phyloP scores from a whole-genome alignment of 2,113 vertebrate genomes.

The Gobiocypris rarus region DNA sequence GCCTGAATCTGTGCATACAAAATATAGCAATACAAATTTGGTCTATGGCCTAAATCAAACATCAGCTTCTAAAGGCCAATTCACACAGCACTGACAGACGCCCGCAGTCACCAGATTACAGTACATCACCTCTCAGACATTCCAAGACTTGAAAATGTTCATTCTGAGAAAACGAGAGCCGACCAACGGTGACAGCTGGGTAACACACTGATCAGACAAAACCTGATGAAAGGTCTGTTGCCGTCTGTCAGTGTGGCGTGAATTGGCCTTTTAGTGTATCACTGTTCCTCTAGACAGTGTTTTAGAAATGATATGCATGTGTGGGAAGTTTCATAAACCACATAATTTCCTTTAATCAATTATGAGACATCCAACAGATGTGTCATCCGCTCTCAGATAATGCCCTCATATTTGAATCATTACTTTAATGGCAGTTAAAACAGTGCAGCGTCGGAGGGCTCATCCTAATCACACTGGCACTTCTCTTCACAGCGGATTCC shows the following conservation, averaged over 20 bases:
- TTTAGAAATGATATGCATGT: constrained; percentile 39
- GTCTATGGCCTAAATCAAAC: not conserved
- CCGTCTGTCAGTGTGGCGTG: too few species aligned
- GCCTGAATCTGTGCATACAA: not conserved
- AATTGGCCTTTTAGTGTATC: not conserved
- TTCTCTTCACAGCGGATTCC: not conserved
- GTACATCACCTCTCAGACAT: too few species aligned
- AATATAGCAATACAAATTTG: not conserved
- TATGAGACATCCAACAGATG: not conserved
- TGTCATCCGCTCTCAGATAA: constrained; percentile 30
- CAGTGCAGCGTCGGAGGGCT: not conserved
- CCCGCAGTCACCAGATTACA: too few species aligned
- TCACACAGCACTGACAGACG: too few species aligned
- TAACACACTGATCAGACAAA: too few species aligned
- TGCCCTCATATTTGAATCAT: constrained; percentile 27
- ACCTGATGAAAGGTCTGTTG: too few species aligned
- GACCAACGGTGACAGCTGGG: too few species aligned
- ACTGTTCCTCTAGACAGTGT: constrained; percentile 2
- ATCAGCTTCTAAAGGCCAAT: not conserved
- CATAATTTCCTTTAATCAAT: constrained; percentile 35
- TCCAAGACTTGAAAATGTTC: too few species aligned
- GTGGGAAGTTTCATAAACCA: constrained; percentile 35
- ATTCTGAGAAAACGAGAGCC: too few species aligned
- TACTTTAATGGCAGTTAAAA: constrained; percentile 48
- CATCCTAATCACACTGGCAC: constrained; percentile 19